Evolutionary conservation across 2,888 invertebrate species (phyloP).

Genomic region (Oxytorus armatus): DNA sequence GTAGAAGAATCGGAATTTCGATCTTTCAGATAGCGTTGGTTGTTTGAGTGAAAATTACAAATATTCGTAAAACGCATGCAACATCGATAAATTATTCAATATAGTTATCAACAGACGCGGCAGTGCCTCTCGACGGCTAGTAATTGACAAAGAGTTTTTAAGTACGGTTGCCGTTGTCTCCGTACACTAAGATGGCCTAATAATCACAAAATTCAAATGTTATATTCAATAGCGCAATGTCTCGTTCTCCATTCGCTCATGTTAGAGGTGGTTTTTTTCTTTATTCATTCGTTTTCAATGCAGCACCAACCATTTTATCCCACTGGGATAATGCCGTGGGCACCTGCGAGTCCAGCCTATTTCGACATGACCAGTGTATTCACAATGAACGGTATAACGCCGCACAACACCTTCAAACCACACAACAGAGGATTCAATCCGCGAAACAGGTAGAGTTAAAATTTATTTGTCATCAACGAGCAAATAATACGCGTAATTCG

Average conservation of each 20-base stretch:
- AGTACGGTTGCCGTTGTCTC: no score
- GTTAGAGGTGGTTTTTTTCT: conserved; percentile 1
- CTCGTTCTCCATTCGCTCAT: conserved; percentile 1
- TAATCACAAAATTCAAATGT: no score
- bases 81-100: no score
- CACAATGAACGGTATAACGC: conserved; percentile 90
- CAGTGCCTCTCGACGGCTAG: no score
- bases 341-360: conserved; percentile 85
- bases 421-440: conserved; percentile 85
- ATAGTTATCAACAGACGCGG: no score
- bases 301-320: conserved; percentile 89
- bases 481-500: no score
- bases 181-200: no score
- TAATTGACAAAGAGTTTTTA: no score
- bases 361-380: conserved; percentile 90
- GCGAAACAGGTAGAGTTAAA: conserved; percentile 81
- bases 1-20: no score
- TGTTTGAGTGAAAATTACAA: no score
- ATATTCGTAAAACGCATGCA: no score
- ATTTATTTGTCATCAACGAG: neutral
- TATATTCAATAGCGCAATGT: neutral
- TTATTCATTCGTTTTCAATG: conserved; percentile 68
- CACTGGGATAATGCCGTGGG: conserved; percentile 87
- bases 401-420: conserved; percentile 88
- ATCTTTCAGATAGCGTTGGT: no score